Percentiles rank a stretch among this genome's conserved stretches.
Evolutionary conservation across 2,797 vertebrate genomes (phyloP).

Genomic region (Xenopus petersii): DNA sequence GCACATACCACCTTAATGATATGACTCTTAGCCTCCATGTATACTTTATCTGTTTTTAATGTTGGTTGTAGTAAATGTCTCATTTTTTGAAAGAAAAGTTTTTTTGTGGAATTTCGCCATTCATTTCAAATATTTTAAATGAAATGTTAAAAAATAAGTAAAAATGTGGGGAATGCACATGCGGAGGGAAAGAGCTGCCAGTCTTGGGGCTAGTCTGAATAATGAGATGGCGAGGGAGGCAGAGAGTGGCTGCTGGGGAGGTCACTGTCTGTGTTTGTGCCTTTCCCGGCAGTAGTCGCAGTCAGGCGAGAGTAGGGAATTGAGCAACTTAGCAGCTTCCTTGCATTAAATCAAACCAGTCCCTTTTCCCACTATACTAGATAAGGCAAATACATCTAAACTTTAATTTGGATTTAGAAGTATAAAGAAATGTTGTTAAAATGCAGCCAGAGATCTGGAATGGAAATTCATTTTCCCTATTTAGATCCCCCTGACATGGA

Average conservation of each 20-base stretch:
- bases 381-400: neutral
- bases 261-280: conserved; percentile 29
- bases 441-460: too few species aligned
- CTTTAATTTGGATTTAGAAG: neutral
- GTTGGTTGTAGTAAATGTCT: too few species aligned
- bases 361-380: too few species aligned
- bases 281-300: conserved; percentile 41
- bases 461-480: too few species aligned
- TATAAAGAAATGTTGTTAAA: too few species aligned
- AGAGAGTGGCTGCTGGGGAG: conserved; percentile 52
- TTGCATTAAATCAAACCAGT: neutral
- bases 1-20: too few species aligned
- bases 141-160: neutral
- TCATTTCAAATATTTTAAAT: neutral
- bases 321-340: neutral
- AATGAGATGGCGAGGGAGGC: conserved; percentile 41
- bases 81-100: too few species aligned
- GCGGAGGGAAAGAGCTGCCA: neutral
- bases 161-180: neutral
- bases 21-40: too few species aligned
- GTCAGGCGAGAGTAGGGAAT: neutral
- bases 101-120: too few species aligned
- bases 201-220: conserved; percentile 24
- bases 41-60: too few species aligned
- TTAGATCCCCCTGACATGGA: too few species aligned